Base-by-base conservation (phyloP, 2,888 invertebrate species). In the Alentia gelatinosa region DNA sequence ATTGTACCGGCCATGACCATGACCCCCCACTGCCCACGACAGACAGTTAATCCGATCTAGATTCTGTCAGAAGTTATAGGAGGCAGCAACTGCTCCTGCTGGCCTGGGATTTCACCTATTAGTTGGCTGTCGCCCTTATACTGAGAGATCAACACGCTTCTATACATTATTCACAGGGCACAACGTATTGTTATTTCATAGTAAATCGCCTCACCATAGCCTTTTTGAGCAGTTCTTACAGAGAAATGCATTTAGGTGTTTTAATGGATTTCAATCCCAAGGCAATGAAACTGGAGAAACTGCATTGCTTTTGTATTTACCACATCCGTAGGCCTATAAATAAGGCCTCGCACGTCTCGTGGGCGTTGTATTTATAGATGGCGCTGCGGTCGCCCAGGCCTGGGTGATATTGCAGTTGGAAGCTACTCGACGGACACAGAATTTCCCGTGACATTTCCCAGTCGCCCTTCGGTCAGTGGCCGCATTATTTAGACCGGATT, bases 381-480 rank as follows among this genome's bases (percentile, higher is more conserved):
- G 56, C 56, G 3, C 56, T 56, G 56, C n/a, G 56, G 56, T 56
- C 56, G n/a, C 56, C 9, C 56, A n/a, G 56, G 56, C n/a, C 56
- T 56, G 56, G 56, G 56, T n/a, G 56, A 56, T 56, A 56, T 56
- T 56, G 12, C 56, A 9, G 56, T 56, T 19, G 56, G 56, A n/a
- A 26, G 74, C 74, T 26, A 33, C 19, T 74, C 12, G 74, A 74
- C 74, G 15, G 33, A 33, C 74, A 26, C 12, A 74, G 74, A 74
- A 74, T 74, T 33, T 26, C 74, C 74, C 74, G 74, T 74, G 74
- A 33, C 74, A 74, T 74, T 74, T 74, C 15, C 30, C 74, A 33
- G 74, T 74, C 74, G 74, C 74, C 74, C 74, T 33, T 5, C 74
- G 74, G 33, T 15, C 74, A 74, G 74, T 74, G 74, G 74, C 26